Conservation (phyloP, 2,113 vertebrate genomes). For the Colinus virginianus region DNA sequence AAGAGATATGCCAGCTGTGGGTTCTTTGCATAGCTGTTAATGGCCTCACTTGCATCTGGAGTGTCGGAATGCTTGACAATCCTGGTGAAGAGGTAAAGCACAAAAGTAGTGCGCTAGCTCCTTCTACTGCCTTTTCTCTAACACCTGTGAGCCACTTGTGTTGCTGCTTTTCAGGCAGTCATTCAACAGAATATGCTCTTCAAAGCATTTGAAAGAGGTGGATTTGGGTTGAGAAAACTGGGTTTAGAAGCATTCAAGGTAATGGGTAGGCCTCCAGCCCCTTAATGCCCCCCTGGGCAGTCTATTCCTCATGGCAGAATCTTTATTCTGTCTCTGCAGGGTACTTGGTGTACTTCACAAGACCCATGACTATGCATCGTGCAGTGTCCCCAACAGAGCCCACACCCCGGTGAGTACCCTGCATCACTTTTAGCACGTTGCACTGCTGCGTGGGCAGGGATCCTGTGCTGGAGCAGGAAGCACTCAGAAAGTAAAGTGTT, state of each 20-base stretch:
- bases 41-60: background rate
- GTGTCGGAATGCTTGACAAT: background rate
- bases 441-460: background rate
- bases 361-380: conserved; percentile 95
- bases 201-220: background rate
- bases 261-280: background rate
- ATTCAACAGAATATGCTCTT: background rate
- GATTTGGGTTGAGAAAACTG: background rate
- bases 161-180: background rate
- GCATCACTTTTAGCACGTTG: rapidly evolving
- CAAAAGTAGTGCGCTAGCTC: background rate
- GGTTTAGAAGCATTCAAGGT: background rate
- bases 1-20: background rate
- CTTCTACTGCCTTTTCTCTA: background rate
- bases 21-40: background rate
- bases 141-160: background rate
- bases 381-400: conserved; percentile 91
- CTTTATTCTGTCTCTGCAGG: conserved; percentile 72
- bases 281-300: background rate
- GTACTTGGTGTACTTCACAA: conserved; percentile 95
- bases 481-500: background rate
- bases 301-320: rapidly evolving
- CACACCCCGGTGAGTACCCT: conserved; percentile 87
- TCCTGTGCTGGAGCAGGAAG: rapidly evolving
- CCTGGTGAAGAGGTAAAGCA: background rate